These are phyloP conservation scores for Phytoseiulus persimilis DNA, from an alignment of 2,888 invertebrate genomes.

Conservation along the genomic window DNA sequence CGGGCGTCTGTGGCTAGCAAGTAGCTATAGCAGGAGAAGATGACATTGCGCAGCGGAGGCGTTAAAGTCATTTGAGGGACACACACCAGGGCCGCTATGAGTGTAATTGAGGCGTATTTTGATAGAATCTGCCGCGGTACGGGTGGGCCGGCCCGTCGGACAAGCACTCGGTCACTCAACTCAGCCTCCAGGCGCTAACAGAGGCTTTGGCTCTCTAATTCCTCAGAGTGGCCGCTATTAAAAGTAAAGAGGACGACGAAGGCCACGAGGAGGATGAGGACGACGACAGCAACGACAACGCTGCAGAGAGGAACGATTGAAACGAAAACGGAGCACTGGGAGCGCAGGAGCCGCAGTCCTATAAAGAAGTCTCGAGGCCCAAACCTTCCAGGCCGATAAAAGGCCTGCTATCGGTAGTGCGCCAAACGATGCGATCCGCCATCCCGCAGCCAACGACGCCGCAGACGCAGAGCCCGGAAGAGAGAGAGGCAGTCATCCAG, in stretches of 20 bases:
- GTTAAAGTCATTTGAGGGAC: slow-evolving; percentile 37
- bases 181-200: not conserved
- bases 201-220: not conserved
- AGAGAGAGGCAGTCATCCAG: not conserved
- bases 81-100: not conserved
- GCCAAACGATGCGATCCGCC: not conserved
- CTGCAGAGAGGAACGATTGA: not conserved
- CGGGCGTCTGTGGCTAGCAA: not conserved
- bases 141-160: not conserved
- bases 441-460: not conserved
- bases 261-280: not conserved
- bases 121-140: not conserved
- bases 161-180: not conserved
- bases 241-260: not conserved
- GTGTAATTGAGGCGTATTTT: not conserved
- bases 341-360: not conserved
- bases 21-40: not conserved
- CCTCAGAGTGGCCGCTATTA: not conserved
- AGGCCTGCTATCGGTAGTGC: not conserved
- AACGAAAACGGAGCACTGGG: not conserved
- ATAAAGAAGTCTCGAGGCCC: not conserved
- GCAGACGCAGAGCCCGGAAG: no score
- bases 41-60: not conserved
- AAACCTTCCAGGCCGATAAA: not conserved
- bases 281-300: not conserved